Conservation (phyloP, 1,140 invertebrate species). For the Macrobrachium rosenbergii region DNA sequence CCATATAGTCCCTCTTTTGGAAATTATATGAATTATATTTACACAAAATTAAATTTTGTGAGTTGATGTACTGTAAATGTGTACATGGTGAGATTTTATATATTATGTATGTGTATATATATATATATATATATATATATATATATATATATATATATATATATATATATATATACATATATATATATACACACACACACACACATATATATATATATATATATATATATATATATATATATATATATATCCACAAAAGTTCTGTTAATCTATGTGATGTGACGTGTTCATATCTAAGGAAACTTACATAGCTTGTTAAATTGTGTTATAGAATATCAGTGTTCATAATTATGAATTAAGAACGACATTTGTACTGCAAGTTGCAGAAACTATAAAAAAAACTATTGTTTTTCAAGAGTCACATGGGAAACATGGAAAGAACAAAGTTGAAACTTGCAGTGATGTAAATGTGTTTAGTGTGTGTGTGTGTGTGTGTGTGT, state of each 20-base stretch:
- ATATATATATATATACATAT: constrained; percentile 5
- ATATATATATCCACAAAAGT: background rate
- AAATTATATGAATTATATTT: too few relatives aligned
- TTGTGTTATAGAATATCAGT: too few relatives aligned
- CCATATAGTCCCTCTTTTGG: too few relatives aligned
- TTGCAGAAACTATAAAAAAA: too few relatives aligned
- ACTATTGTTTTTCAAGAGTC: too few relatives aligned
- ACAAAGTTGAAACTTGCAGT: background rate
- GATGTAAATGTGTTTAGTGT: background rate
- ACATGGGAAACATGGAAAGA: background rate
- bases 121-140: constrained; percentile 18
- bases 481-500: background rate
- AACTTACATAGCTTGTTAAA: too few relatives aligned
- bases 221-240: constrained; percentile 30
- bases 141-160: constrained; percentile 10
- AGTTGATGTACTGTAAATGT: background rate
- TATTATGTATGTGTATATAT: background rate
- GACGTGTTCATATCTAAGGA: too few relatives aligned
- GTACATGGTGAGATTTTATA: background rate
- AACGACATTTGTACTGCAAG: too few relatives aligned
- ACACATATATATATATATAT: constrained; percentile 3
- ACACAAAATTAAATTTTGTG: too few relatives aligned
- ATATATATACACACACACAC: background rate
- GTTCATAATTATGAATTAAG: too few relatives aligned
- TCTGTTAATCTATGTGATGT: too few relatives aligned